A percentile compares a stretch with the other conserved stretches of the same genome.
phyloP scores from a whole-genome alignment of 2,113 vertebrate species.

The Chaetodon trifascialis region DNA sequence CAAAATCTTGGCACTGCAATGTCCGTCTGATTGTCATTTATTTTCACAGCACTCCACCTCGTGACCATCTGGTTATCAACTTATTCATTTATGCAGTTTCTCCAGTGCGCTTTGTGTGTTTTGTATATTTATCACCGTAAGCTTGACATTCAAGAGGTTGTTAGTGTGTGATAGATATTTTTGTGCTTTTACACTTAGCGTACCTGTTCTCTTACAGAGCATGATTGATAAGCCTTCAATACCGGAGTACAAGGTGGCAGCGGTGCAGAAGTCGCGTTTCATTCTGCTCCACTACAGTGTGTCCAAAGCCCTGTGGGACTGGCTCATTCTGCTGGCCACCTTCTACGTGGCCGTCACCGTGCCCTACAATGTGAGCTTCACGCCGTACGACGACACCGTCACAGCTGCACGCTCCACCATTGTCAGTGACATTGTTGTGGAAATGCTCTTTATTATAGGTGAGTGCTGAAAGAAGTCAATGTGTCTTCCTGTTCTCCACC shows the following conservation, averaged over 20 bases:
- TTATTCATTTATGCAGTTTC: conserved; percentile 58
- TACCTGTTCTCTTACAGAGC: conserved; percentile 77
- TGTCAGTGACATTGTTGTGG: conserved; percentile 93
- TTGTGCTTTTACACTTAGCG: background rate
- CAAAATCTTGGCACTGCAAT: conserved; percentile 43
- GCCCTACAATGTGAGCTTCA: conserved; percentile 98
- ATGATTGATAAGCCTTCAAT: conserved; percentile 91
- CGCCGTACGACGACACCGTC: conserved; percentile 86
- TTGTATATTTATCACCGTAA: conserved; percentile 28
- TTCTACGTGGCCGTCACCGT: conserved; percentile 97
- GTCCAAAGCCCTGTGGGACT: conserved; percentile 96
- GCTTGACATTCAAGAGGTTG: conserved; percentile 27
- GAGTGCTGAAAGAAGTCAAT: conserved; percentile 44
- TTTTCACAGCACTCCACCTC: conserved; percentile 39
- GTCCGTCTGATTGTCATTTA: conserved; percentile 59
- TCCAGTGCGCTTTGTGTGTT: conserved; percentile 15
- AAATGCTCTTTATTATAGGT: conserved; percentile 98
- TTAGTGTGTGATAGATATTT: background rate
- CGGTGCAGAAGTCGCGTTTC: conserved; percentile 94
- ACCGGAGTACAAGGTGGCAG: conserved; percentile 96
- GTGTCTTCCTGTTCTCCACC: background rate
- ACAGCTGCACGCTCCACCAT: conserved; percentile 90
- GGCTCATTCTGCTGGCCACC: conserved; percentile 96
- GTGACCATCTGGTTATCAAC: conserved; percentile 54
- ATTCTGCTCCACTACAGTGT: conserved; percentile 97